phyloP scores from a whole-genome alignment of 2,797 vertebrate genomes.

The Tympanoctomys barrerae region DNA sequence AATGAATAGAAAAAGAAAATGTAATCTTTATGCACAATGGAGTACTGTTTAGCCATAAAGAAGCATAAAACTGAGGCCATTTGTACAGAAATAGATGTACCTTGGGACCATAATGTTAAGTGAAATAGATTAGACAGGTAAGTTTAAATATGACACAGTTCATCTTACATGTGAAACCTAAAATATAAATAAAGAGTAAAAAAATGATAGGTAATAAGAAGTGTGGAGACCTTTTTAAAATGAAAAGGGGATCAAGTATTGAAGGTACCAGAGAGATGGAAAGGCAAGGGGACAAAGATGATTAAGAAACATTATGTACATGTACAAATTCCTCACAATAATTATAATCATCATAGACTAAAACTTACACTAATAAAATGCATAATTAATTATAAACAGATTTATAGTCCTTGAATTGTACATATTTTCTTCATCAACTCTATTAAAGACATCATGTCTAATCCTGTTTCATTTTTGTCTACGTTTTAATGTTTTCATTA shows the following conservation, averaged over 20 bases:
- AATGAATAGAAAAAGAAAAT: neutral
- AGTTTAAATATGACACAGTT: neutral
- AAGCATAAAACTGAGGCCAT: neutral
- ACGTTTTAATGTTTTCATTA: neutral
- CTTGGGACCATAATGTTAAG: neutral
- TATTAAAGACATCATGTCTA: neutral
- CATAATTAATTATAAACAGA: neutral
- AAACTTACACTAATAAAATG: neutral
- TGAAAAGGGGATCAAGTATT: neutral
- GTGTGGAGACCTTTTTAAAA: neutral
- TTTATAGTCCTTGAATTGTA: neutral
- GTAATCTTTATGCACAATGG: neutral
- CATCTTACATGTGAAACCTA: neutral
- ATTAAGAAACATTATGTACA: too few species aligned
- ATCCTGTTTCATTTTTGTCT: conserved; percentile 8
- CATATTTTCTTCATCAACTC: neutral
- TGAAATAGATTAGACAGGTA: neutral
- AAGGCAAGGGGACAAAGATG: neutral
- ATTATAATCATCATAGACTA: neutral
- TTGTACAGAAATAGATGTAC: neutral
- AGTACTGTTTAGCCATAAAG: neutral
- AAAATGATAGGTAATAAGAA: neutral
- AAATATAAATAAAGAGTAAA: neutral
- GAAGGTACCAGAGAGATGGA: neutral
- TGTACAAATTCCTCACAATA: neutral